Evolutionary conservation across 2,113 vertebrate species (phyloP).

Genomic region (Mustela lutreola): DNA sequence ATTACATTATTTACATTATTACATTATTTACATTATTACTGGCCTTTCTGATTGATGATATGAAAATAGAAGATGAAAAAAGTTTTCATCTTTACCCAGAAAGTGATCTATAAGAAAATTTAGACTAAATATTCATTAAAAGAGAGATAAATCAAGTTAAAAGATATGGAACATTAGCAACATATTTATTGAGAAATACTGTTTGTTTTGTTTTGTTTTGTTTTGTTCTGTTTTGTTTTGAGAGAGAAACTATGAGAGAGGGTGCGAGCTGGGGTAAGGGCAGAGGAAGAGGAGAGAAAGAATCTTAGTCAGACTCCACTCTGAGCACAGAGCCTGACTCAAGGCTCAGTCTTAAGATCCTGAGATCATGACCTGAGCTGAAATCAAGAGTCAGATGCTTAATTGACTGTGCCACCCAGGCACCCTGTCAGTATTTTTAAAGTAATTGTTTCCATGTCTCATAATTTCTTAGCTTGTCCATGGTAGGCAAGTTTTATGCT

Average conservation of each 20-base stretch:
- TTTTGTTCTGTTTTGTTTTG: neutral
- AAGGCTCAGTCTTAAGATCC: neutral
- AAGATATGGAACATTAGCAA: neutral
- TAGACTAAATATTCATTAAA: neutral
- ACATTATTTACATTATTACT: neutral
- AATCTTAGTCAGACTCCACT: neutral
- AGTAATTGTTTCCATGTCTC: neutral
- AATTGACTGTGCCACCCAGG: neutral
- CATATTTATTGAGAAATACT: neutral
- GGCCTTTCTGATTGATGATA: neutral
- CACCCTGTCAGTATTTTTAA: neutral
- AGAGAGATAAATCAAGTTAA: neutral
- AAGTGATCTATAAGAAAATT: constrained; percentile 7
- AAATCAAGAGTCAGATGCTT: neutral
- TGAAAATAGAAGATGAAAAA: constrained; percentile 55
- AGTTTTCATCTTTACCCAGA: neutral
- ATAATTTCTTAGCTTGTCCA: neutral
- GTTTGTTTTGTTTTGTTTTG: neutral
- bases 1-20: too few species aligned
- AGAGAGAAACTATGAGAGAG: neutral
- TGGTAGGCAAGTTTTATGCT: neutral
- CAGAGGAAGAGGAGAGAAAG: neutral
- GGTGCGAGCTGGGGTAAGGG: neutral
- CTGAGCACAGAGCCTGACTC: neutral
- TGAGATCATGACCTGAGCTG: neutral